Base-by-base conservation (phyloP, 2,113 vertebrate species). In the Meleagris gallopavo region DNA sequence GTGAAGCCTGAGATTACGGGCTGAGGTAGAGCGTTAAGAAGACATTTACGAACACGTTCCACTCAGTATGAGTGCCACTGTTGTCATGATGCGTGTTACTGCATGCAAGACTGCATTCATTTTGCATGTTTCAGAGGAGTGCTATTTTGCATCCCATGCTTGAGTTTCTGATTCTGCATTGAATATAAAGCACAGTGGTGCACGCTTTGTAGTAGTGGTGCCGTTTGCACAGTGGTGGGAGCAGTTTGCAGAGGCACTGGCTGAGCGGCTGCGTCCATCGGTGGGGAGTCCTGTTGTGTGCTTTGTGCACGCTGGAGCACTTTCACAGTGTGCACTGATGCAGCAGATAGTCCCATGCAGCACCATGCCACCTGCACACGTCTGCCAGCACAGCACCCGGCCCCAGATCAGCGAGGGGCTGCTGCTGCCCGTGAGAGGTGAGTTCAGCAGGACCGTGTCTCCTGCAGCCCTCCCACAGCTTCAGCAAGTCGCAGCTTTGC, bases 81-180 rank as follows among this genome's bases (percentile, higher is more conserved):
- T 62, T 4, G 0, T 57, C 21, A 0, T 1, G 6, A 8, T 17
- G 38, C 10, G 57, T 2, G 0, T 5, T 7, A 1, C 40, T 7
- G 41, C 41, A 43, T 43, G 41, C 7, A 55, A 11, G 32, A 1
- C 50, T 7, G n/a, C 3, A 2, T 34, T 36, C 46, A 5, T 8
- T 22, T 9, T 9, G 38, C 3, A 2, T 0, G 0, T 7, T 14
- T 22, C 57, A 5, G 1, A 9, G 3, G 10, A 16, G 22, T 10
- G 78, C 18, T 21, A 2, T 13, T 58, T 22, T 17, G 32, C 70
- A 5, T 24, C 32, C 52, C 20, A 0, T 0, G 38, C 66, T 19
- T 0, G 10, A 20, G 46, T 7, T 27, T 2, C 58, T 58, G 2
- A 10, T 13, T 0, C 3, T 9, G 17, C 32, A 2, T 0, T 25